These are phyloP conservation scores for Apis cerana DNA, from an alignment of 1,140 invertebrate species.

Conservation along the genomic window DNA sequence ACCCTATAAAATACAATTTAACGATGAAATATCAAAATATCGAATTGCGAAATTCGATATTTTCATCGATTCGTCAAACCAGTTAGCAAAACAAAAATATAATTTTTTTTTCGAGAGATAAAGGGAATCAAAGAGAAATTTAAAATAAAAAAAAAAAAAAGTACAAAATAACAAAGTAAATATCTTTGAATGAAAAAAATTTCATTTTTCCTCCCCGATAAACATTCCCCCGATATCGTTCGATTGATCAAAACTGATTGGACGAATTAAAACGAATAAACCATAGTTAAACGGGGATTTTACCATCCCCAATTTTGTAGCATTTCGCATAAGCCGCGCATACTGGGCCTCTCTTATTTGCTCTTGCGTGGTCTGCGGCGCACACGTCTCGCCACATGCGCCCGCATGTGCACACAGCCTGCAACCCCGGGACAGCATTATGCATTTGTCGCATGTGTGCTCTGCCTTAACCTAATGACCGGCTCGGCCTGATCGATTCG, in stretches of 20 bases:
- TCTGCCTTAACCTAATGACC: neutral
- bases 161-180: neutral
- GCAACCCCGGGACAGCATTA: neutral
- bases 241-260: neutral
- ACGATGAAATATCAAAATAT: neutral
- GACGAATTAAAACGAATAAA: conserved; percentile 15
- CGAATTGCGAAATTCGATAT: neutral
- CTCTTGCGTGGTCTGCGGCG: conserved; percentile 24
- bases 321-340: conserved; percentile 12
- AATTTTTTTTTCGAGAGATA: neutral
- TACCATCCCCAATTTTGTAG: neutral
- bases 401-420: conserved; percentile 46
- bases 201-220: too few relatives aligned
- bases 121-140: neutral
- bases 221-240: neutral
- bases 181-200: neutral
- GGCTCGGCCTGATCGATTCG: neutral
- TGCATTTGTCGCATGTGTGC: conserved; percentile 18
- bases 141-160: neutral
- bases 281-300: neutral
- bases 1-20: neutral
- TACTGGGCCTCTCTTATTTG: conserved; percentile 30
- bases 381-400: conserved; percentile 13
- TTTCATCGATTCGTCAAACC: neutral
- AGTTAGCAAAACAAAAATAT: neutral